A percentile compares a stretch with the other conserved stretches of the same genome.
Conservation (phyloP, 2,888 invertebrate genomes). For the Blastobasis lacticolella region DNA sequence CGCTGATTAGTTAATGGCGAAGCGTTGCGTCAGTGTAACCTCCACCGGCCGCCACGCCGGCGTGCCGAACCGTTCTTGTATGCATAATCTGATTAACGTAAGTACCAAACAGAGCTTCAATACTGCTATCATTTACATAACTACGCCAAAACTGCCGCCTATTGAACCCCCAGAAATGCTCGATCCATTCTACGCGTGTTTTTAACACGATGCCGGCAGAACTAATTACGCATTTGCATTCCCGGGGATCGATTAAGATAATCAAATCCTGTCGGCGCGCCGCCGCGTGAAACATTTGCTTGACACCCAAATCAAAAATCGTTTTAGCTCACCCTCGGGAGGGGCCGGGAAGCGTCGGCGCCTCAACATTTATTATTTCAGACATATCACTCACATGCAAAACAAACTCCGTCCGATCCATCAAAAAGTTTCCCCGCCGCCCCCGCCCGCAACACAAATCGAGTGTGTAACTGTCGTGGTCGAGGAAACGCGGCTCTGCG, state of each 20-base stretch:
- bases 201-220: slow-evolving; percentile 15
- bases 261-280: slow-evolving; percentile 66
- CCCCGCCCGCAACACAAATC: slow-evolving; percentile 56
- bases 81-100: slow-evolving; percentile 72
- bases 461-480: slow-evolving; percentile 69
- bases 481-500: slow-evolving; percentile 28
- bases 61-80: slow-evolving; percentile 59
- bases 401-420: slow-evolving; percentile 74
- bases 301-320: slow-evolving; percentile 75
- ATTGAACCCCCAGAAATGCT: slow-evolving; percentile 35
- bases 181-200: slow-evolving; percentile 31
- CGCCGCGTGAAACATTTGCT: slow-evolving; percentile 71
- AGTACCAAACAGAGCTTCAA: slow-evolving; percentile 66
- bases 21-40: slow-evolving; percentile 24
- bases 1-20: slow-evolving; percentile 71
- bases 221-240: slow-evolving; percentile 46
- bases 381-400: slow-evolving; percentile 75
- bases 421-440: slow-evolving; percentile 62
- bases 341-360: slow-evolving; percentile 63
- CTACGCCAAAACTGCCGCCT: slow-evolving; percentile 29
- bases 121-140: slow-evolving; percentile 50
- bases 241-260: slow-evolving; percentile 69
- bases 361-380: slow-evolving; percentile 75
- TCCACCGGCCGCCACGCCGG: neutral
- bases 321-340: slow-evolving; percentile 66